phyloP scores from a whole-genome alignment of 2,888 invertebrate genomes.

The Hydropsyche betteni region DNA sequence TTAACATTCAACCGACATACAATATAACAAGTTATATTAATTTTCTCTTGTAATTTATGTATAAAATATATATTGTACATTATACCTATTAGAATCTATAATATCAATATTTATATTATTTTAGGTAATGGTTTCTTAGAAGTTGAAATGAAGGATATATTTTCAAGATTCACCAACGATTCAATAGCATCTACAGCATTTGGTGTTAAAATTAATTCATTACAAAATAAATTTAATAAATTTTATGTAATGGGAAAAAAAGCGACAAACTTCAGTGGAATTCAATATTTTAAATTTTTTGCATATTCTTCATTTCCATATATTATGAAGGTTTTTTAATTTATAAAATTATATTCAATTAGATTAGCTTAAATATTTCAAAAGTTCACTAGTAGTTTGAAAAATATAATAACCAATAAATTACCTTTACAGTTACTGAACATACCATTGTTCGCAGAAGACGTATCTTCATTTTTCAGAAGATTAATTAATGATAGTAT shows the following conservation, averaged over 20 bases:
- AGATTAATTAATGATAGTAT: slow-evolving; percentile 43
- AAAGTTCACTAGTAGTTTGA: too few species aligned
- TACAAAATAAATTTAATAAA: slow-evolving; percentile 64
- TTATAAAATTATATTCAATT: neutral
- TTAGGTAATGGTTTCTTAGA: slow-evolving; percentile 53
- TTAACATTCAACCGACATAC: too few species aligned
- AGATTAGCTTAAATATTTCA: too few species aligned
- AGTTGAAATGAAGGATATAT: slow-evolving; percentile 62
- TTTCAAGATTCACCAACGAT: slow-evolving; percentile 67
- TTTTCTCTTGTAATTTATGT: too few species aligned
- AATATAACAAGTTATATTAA: too few species aligned
- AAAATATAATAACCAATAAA: too few species aligned
- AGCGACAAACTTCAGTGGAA: slow-evolving; percentile 49
- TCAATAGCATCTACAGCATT: slow-evolving; percentile 69
- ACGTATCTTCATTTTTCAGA: slow-evolving; percentile 47
- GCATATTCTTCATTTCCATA: slow-evolving; percentile 46
- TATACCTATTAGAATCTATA: neutral
- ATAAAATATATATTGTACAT: too few species aligned
- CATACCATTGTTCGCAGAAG: slow-evolving; percentile 45
- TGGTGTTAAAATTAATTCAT: slow-evolving; percentile 66
- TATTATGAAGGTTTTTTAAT: slow-evolving; percentile 46
- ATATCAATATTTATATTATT: slow-evolving; percentile 6
- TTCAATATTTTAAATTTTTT: slow-evolving; percentile 50
- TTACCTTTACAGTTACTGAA: slow-evolving; percentile 43
- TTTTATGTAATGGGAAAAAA: slow-evolving; percentile 60